Conservation (phyloP, 2,888 invertebrate species). For the Cremastobaeus sp. region DNA sequence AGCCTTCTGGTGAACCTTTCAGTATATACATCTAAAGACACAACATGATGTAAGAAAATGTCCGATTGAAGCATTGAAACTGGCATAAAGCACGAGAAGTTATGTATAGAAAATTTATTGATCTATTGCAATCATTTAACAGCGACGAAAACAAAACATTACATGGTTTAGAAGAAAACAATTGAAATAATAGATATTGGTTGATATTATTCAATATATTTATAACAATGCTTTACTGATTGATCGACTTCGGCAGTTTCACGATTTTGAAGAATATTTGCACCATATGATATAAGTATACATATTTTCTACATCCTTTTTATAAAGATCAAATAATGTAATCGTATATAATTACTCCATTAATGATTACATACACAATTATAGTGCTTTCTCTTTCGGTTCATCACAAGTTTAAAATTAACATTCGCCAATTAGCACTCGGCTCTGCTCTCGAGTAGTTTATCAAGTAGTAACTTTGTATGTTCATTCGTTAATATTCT, state of each 20-base stretch:
- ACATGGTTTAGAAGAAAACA: conserved; percentile 33
- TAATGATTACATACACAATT: conserved; percentile 30
- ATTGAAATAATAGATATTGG: conserved; percentile 14
- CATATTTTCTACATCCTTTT: conserved; percentile 21
- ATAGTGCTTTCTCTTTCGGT: conserved; percentile 16
- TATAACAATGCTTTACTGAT: conserved; percentile 38
- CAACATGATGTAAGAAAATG: no score
- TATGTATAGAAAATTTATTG: conserved; percentile 12
- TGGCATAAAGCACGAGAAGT: conserved; percentile 1
- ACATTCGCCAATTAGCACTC: background rate
- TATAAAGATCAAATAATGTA: conserved; percentile 27
- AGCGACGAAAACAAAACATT: conserved; percentile 11
- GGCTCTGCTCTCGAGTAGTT: no score
- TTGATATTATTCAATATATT: conserved; percentile 38
- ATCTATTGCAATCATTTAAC: conserved; percentile 8
- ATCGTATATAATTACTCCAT: conserved; percentile 15
- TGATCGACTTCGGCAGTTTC: conserved; percentile 33
- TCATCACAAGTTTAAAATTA: conserved; percentile 4
- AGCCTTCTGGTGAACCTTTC: no score
- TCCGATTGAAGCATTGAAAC: no score
- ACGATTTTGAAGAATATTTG: conserved; percentile 36
- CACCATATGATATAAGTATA: conserved; percentile 23
- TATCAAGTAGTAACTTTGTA: conserved; percentile 1
- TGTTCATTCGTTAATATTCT: background rate
- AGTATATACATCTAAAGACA: no score